Conservation (phyloP, 2,888 invertebrate genomes). For the Linyphia triangularis region DNA sequence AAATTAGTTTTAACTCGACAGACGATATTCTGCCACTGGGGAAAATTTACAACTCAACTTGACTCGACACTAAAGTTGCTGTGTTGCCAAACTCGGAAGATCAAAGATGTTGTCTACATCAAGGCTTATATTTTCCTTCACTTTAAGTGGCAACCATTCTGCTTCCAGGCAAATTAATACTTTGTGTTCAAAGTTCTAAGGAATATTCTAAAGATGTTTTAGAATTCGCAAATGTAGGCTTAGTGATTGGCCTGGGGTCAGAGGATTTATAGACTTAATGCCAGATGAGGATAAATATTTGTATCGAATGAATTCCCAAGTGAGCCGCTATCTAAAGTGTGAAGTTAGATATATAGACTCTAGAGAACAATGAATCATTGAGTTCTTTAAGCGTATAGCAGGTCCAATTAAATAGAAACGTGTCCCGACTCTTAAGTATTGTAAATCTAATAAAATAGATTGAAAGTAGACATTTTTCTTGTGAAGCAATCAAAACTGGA, state of each 20-base stretch:
- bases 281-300: slow-evolving; percentile 18
- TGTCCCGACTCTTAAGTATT: slow-evolving; percentile 1
- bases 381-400: slow-evolving; percentile 6
- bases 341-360: not conserved
- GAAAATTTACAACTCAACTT: not conserved
- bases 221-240: not conserved
- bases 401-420: slow-evolving; percentile 19
- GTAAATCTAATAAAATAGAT: not conserved
- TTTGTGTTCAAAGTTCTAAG: not conserved
- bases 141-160: not conserved
- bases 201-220: not conserved
- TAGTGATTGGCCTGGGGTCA: not conserved
- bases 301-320: not conserved
- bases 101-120: not conserved
- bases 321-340: not conserved
- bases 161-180: not conserved
- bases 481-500: not conserved
- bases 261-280: not conserved
- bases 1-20: slow-evolving; percentile 23
- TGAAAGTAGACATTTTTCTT: not conserved
- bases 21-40: slow-evolving; percentile 24
- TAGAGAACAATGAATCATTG: slow-evolving; percentile 17
- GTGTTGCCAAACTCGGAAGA: not conserved
- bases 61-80: not conserved
- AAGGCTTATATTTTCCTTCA: not conserved